Base-by-base conservation (phyloP, 2,797 vertebrate species). In the Morelia viridis region DNA sequence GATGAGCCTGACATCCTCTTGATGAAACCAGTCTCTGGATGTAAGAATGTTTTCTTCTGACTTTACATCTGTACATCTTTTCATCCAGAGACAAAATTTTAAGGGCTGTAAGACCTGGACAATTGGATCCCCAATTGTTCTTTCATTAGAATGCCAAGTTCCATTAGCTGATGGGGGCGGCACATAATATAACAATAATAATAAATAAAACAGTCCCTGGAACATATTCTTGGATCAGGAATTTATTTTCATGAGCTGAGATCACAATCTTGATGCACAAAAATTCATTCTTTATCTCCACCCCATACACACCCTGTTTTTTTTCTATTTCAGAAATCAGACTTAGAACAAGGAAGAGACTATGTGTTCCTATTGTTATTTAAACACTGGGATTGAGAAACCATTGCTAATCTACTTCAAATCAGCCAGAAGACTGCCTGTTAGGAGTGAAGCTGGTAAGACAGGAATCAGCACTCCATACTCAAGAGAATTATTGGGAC, bases 1-100 rank as follows among this genome's bases (percentile, higher is more conserved):
- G 91, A 83, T 62, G 91, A 89, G 0, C 1, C 64, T 4, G 28
- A 22, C 11, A 24, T 65, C 87, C 46, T 92, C 62, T 80, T 94
- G 41, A 61, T 7, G 64, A 87, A 46, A 89, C 85, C 93, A 93
- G 19, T 91, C 76, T 53, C 0, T 93, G 92, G 93, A 92, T 56
- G 86, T 92, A 93, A 41, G 92, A 93, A 92, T 94, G 22, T 41
- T 8, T 65, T 88, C 57, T 91, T 86, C 35, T 85, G 24, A 31
- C 31, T 89, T 68, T 85, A 57, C 17, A 88, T 84, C 3, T 35
- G 4, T 11, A 46, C 3, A 80, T 46, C 41, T 80, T 46, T 46
- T 46, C 41, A 80, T 46, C 8, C 19, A 24, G 19, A 46, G 9
- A 46, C 35, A 80, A 80, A 22, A 80, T 22, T 28, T 35, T 28